Base-by-base conservation (phyloP, 2,888 invertebrate genomes). In the Noctua janthe region DNA sequence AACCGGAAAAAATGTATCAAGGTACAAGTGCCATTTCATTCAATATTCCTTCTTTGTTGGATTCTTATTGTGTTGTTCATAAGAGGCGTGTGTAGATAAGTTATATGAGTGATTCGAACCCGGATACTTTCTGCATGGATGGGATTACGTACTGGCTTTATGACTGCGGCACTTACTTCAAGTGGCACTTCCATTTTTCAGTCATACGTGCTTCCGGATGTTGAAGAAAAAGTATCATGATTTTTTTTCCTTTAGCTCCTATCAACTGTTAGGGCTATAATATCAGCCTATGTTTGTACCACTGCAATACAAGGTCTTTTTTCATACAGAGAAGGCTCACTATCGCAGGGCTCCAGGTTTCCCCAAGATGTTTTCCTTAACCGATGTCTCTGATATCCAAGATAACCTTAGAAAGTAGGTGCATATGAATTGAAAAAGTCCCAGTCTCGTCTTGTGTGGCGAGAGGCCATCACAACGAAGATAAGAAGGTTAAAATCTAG, bases 1-100 rank as follows among this genome's bases (percentile, higher is more conserved):
- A 39, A 82, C 87, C 88, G 88, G 86, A 91, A 91, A 91, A 91
- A 89, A 85, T 71, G 47, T 84, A 82, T 86, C 85, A 81, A 86
- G 86, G 84, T 88, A 87, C 82, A 83, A 79, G 82, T 84, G 80
- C 51, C 81, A 77, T 80, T 87, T 84, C 85, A 87, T 89, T 89
- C 59, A 88, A 78, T 83, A 85, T 78, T 64, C 74, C 69, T 69
- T 62, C 86, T 90, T 90, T 90, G 84, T 90, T 85, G 73, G 78
- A 89, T 89, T 87, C 83, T 84, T 87, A 82, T 66, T 80, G 83
- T 82, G 59, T 89, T 88, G 85, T 74, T 90, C 88, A 91, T 81
- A 77, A 51, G 71, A 56, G 69, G 75, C 69, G 70, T 64, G 80
- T 59, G 56, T 59, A 80, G 83, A 83, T 87, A 88, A 67, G 71